These are phyloP conservation scores for Ophion costatus DNA, from an alignment of 2,888 invertebrate species.

Conservation along the genomic window DNA sequence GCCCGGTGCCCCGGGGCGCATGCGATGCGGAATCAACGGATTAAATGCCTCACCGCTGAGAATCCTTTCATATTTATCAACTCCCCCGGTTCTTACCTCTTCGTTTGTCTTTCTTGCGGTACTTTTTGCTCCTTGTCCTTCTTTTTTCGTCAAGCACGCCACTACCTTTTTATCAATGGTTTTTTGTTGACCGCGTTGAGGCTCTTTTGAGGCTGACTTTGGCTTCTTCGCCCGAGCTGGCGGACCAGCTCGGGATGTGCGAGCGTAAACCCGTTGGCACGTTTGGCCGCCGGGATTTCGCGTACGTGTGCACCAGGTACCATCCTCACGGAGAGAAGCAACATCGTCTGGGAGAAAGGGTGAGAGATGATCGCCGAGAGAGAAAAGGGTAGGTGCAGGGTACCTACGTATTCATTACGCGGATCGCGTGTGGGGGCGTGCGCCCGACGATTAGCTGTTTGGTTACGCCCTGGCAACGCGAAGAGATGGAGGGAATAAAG, in stretches of 20 bases:
- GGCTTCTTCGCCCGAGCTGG: neutral
- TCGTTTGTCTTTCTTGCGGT: slow-evolving; percentile 25
- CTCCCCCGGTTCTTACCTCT: slow-evolving; percentile 34
- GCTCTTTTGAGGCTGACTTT: neutral
- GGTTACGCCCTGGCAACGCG: slow-evolving; percentile 77
- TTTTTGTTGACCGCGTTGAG: neutral
- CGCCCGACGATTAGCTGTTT: slow-evolving; percentile 76
- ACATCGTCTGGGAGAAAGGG: slow-evolving; percentile 27
- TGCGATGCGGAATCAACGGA: slow-evolving; percentile 35
- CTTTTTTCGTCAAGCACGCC: neutral
- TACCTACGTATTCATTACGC: slow-evolving; percentile 77
- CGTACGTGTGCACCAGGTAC: slow-evolving; percentile 21
- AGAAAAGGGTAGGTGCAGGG: slow-evolving; percentile 31
- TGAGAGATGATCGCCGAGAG: slow-evolving; percentile 37
- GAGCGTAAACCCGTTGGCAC: slow-evolving; percentile 5
- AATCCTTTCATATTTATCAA: slow-evolving; percentile 44
- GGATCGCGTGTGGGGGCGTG: slow-evolving; percentile 74
- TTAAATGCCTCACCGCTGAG: slow-evolving; percentile 47
- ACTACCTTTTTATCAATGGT: neutral
- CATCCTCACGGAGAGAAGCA: slow-evolving; percentile 31
- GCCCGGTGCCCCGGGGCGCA: slow-evolving; percentile 36
- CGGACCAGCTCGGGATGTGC: neutral
- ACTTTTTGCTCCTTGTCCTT: neutral
- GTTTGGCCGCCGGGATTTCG: slow-evolving; percentile 26
- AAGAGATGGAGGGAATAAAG: slow-evolving; percentile 58